Evolutionary conservation across 2,888 invertebrate species (phyloP).

Genomic region (Linyphia triangularis): DNA sequence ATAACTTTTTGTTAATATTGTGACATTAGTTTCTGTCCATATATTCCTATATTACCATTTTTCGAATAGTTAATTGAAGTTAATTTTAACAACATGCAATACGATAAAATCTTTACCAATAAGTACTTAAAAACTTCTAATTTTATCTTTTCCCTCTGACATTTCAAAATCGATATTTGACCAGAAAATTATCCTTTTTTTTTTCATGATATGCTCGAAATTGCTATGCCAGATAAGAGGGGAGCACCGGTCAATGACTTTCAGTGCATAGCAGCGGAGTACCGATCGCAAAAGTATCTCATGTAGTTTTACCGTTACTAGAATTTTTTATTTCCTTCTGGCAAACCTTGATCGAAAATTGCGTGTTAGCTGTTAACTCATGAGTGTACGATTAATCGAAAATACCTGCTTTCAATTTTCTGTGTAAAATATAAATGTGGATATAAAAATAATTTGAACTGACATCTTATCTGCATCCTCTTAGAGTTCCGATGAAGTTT

Average conservation of each 20-base stretch:
- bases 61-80: no score
- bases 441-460: neutral
- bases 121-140: neutral
- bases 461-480: neutral
- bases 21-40: no score
- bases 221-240: neutral
- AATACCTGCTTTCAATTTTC: neutral
- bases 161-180: constrained; percentile 16
- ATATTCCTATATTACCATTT: no score
- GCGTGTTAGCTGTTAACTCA: neutral
- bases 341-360: neutral
- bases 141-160: neutral
- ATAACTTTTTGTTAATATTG: no score
- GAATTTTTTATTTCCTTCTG: neutral
- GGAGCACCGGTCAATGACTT: neutral
- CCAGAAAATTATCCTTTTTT: neutral
- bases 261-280: neutral
- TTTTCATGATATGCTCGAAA: neutral
- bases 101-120: no score
- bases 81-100: no score
- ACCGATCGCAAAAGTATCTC: neutral
- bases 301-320: neutral
- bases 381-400: neutral
- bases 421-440: neutral
- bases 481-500: neutral